Evolutionary conservation across 1,140 invertebrate genomes (phyloP).

Genomic region (Trachymyrmex septentrionalis): DNA sequence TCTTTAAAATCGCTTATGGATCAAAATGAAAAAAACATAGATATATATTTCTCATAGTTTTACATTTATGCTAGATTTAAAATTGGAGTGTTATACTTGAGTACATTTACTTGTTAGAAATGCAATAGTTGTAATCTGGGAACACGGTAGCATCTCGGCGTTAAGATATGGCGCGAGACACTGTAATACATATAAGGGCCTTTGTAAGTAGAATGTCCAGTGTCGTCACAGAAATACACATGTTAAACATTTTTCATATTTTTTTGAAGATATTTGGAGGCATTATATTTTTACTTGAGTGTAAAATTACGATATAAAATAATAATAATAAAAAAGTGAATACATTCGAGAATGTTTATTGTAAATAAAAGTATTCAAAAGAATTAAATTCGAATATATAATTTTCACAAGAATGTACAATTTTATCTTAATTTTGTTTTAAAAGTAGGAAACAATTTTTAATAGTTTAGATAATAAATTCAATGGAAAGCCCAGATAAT

Average conservation of each 20-base stretch:
- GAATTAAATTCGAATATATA: background rate
- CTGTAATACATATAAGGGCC: background rate
- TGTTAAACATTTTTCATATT: background rate
- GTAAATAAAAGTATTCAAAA: background rate
- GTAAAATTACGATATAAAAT: conserved; percentile 15
- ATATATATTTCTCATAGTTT: no score
- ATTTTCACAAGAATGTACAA: background rate
- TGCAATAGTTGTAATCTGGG: background rate
- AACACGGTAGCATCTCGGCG: no score
- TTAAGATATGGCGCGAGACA: no score
- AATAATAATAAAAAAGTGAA: background rate
- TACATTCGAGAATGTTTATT: background rate
- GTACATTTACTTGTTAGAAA: background rate
- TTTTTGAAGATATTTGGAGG: background rate
- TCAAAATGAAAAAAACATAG: no score
- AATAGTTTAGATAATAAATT: background rate
- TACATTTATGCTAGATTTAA: no score
- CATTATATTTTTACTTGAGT: conserved; percentile 4
- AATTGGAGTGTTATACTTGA: no score
- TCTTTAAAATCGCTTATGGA: no score
- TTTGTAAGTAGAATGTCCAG: background rate
- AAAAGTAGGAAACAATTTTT: background rate
- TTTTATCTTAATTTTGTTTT: conserved; percentile 1
- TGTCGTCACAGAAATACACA: background rate
- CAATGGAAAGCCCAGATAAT: background rate